Conservation (phyloP, 1,140 invertebrate genomes). For the Gonatopus flavifemur region DNA sequence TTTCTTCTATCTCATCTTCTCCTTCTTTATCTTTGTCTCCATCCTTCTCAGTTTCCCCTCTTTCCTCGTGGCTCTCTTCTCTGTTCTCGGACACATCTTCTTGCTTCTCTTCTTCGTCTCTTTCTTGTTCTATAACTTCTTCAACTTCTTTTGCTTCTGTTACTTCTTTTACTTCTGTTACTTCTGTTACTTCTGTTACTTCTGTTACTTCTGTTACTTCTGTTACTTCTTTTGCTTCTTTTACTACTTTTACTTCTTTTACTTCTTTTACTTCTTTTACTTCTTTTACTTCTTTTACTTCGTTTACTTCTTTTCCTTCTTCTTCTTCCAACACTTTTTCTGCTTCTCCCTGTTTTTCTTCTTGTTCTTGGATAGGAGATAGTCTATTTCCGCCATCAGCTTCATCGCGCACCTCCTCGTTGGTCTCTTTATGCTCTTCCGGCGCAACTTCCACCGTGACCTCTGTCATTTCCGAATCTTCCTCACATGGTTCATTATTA, state of each 20-base stretch:
- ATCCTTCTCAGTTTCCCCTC: background rate
- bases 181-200: background rate
- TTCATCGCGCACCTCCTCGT: background rate
- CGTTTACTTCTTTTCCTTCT: background rate
- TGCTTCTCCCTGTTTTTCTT: background rate
- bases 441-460: background rate
- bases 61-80: slow-evolving; percentile 5
- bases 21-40: background rate
- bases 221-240: background rate
- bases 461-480: background rate
- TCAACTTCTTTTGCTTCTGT: background rate
- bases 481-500: slow-evolving; percentile 1
- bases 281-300: slow-evolving; percentile 1
- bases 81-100: background rate
- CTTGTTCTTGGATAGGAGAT: background rate
- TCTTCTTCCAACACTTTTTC: background rate
- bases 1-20: slow-evolving; percentile 7
- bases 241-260: slow-evolving; percentile 3
- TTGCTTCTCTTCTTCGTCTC: background rate
- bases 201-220: background rate
- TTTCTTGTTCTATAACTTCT: background rate
- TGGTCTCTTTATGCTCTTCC: too few relatives aligned
- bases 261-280: background rate
- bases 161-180: background rate
- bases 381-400: background rate